Evolutionary conservation across 2,888 invertebrate genomes (phyloP), one percentile per base, ranked within the genome.

Genomic region (Aporophyla lueneburgensis): DNA sequence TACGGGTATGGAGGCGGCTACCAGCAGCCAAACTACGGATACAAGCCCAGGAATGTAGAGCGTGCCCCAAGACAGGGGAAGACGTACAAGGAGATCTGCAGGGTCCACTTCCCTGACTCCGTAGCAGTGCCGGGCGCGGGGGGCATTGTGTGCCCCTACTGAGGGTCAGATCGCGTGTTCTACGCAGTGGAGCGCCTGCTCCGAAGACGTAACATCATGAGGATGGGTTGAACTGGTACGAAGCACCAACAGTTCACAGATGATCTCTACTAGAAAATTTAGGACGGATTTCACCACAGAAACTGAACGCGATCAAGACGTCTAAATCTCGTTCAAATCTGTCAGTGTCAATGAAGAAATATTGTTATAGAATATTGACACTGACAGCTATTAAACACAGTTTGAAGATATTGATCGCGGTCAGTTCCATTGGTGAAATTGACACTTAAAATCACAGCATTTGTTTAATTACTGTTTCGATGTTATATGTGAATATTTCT

Each of bases 1-100:
- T 91, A 93, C 27, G 89, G 90, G 4, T 92, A 93, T n/a, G 82
- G 81, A 49, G 70, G 78, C 14, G 84, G 84, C n/a, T 87, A 87
- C 70, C 80, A 73, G 16, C 85, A 83, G 66, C 77, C 76, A 0
- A 89, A 83, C 75, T 88, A 89, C 62, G 86, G 78, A 0, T 86
- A 87, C 54, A 87, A 81, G 33, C 91, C 92, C 51, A 91, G 88
- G 72, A 85, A 82, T 14, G 90, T 86, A 10, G 91, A 93, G 73
- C 86, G 89, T 70, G 88, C 92, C 19, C 87, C 92, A 81, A 89
- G 94, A 89, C 88, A 97, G 94, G 94, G 92, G 54, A 97, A 97
- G 87, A 96, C 97, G 2, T 98, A 97, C 93, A 97, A 97, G 89
- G 97, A 97, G 70, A 97, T 98, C 83, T 98, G 98, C 90, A 96